phyloP scores from a whole-genome alignment of 2,888 invertebrate genomes.

The Tenodera sinensis region DNA sequence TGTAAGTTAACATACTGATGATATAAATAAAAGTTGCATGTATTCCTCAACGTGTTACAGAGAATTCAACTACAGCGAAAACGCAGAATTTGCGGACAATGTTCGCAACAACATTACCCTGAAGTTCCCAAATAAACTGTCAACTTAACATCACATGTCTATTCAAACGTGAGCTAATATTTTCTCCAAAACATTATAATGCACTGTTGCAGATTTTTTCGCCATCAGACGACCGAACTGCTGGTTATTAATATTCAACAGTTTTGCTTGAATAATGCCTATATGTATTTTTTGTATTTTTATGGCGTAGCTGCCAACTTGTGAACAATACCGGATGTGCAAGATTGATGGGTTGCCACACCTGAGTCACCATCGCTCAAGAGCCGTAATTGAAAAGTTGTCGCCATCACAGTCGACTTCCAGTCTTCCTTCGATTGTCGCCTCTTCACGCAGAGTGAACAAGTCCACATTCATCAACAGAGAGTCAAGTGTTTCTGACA shows the following conservation, averaged over 20 bases:
- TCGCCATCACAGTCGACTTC: not conserved
- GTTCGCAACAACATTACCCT: too few species aligned
- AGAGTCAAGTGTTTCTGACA: not conserved
- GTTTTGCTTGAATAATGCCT: not conserved
- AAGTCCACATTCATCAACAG: not conserved
- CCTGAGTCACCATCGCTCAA: not conserved
- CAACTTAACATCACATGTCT: too few species aligned
- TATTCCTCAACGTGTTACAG: too few species aligned
- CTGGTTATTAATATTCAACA: not conserved
- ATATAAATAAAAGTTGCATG: too few species aligned
- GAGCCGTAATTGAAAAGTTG: not conserved
- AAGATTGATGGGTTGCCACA: not conserved
- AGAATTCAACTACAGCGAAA: too few species aligned
- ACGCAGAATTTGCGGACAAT: too few species aligned
- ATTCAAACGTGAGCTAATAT: too few species aligned
- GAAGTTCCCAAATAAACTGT: too few species aligned
- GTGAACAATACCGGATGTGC: not conserved
- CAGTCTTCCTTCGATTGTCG: not conserved
- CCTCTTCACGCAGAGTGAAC: not conserved
- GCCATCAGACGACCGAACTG: too few species aligned
- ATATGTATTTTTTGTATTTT: not conserved
- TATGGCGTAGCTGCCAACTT: not conserved
- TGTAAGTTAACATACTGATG: too few species aligned
- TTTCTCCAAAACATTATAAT: too few species aligned
- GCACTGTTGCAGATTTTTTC: too few species aligned